phyloP scores from a whole-genome alignment of 2,797 vertebrate genomes.

The Vespertilio murinus region DNA sequence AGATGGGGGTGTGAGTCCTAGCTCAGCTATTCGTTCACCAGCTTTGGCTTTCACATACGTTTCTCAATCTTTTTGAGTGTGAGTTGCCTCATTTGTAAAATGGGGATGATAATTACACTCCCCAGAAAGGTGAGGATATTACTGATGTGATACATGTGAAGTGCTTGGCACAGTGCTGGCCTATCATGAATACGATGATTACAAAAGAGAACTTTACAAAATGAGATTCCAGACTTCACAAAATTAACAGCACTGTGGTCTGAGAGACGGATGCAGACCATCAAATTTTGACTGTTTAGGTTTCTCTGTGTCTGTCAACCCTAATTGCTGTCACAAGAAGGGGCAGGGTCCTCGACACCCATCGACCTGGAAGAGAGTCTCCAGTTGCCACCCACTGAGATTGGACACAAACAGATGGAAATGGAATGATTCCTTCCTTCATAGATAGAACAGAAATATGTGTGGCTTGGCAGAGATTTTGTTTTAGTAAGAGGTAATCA shows the following conservation, averaged over 20 bases:
- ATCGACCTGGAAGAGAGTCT: neutral
- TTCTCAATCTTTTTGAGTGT: neutral
- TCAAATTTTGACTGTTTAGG: neutral
- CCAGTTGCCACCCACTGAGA: neutral
- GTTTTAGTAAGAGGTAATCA: conserved; percentile 23
- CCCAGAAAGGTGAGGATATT: neutral
- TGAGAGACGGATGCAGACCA: neutral
- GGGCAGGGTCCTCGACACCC: neutral
- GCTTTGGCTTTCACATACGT: neutral
- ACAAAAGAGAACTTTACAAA: neutral
- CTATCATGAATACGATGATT: neutral
- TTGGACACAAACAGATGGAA: neutral
- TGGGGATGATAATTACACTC: neutral
- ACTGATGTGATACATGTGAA: neutral
- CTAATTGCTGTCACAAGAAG: neutral
- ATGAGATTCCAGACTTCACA: neutral
- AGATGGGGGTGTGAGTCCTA: neutral
- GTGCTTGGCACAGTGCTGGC: neutral
- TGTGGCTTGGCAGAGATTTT: neutral
- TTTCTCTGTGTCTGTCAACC: neutral
- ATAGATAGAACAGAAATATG: neutral
- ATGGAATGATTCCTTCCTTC: neutral
- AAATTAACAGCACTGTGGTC: neutral
- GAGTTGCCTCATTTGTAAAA: neutral
- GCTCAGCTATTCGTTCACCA: neutral